A percentile compares a stretch with the other conserved stretches of the same genome.
phyloP scores from a whole-genome alignment of 2,113 vertebrate genomes.

The Myodes glareolus region DNA sequence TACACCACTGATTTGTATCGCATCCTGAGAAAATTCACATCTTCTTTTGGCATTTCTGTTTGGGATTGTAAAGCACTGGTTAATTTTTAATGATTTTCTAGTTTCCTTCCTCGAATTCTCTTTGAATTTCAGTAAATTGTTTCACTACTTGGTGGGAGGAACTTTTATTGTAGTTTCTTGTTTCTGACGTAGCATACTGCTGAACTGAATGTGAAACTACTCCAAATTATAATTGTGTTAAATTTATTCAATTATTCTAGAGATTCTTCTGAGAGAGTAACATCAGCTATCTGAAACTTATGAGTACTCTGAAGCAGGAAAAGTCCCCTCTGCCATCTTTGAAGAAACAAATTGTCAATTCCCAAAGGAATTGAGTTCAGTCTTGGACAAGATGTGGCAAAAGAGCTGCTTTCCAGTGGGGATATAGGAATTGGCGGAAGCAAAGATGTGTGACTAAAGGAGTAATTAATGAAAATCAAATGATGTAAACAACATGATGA shows the following conservation, averaged over 20 bases:
- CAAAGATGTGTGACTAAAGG: background rate
- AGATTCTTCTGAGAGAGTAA: background rate
- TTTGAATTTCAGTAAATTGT: slow-evolving; percentile 76
- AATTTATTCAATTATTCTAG: slow-evolving; percentile 40
- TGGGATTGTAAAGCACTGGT: slow-evolving; percentile 65
- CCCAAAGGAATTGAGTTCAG: background rate
- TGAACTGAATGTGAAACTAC: background rate
- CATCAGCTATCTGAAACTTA: background rate
- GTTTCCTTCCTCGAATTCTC: slow-evolving; percentile 50
- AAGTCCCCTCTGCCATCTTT: background rate
- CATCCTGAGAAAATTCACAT: slow-evolving; percentile 73
- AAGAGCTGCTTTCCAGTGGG: background rate
- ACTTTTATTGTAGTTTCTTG: slow-evolving; percentile 54
- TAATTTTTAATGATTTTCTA: slow-evolving; percentile 59
- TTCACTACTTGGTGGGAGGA: slow-evolving; percentile 51
- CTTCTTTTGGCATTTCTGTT: slow-evolving; percentile 71
- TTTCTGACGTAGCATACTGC: background rate
- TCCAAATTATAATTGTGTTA: slow-evolving; percentile 26
- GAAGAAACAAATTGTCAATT: background rate
- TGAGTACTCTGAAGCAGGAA: background rate
- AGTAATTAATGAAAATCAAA: slow-evolving; percentile 3
- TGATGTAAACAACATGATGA: background rate
- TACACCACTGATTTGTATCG: slow-evolving; percentile 79
- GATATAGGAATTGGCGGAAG: background rate
- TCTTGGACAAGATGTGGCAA: background rate